These are phyloP conservation scores for Luscinia luscinia DNA, from an alignment of 2,797 vertebrate genomes.

Conservation along the genomic window DNA sequence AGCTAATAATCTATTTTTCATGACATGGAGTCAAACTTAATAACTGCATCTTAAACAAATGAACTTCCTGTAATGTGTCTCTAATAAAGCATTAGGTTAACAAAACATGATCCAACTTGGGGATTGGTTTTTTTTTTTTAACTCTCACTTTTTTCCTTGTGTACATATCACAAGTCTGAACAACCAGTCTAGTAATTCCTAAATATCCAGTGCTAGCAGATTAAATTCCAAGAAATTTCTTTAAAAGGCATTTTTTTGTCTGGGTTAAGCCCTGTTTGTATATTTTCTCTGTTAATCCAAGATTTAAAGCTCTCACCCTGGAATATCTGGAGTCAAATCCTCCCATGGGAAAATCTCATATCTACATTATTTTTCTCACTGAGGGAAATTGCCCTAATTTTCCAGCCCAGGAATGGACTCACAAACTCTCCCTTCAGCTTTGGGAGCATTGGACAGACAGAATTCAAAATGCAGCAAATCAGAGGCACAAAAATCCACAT, in stretches of 20 bases:
- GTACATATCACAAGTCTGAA: not conserved
- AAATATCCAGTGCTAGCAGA: not conserved
- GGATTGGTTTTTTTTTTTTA: not conserved
- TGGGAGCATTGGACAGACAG: not conserved
- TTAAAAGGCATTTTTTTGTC: not conserved
- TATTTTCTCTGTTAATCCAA: not conserved
- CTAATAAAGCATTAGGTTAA: not conserved
- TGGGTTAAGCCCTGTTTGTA: fast-evolving
- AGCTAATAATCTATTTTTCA: slow-evolving; percentile 11
- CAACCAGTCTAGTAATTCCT: not conserved
- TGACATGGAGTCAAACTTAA: not conserved
- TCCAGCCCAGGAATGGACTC: not conserved
- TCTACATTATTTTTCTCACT: not conserved
- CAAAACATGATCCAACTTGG: not conserved
- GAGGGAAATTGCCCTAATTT: not conserved
- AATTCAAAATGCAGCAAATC: not conserved
- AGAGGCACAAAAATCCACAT: not conserved
- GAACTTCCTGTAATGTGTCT: not conserved
- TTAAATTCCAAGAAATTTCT: not conserved
- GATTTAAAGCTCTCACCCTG: not conserved
- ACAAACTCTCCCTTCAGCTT: not conserved
- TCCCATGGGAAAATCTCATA: not conserved
- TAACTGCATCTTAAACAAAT: not conserved
- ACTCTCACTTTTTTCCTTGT: not conserved
- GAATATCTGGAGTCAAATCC: not conserved